phyloP scores from a whole-genome alignment of 2,113 vertebrate species.

The Heterocephalus glaber region DNA sequence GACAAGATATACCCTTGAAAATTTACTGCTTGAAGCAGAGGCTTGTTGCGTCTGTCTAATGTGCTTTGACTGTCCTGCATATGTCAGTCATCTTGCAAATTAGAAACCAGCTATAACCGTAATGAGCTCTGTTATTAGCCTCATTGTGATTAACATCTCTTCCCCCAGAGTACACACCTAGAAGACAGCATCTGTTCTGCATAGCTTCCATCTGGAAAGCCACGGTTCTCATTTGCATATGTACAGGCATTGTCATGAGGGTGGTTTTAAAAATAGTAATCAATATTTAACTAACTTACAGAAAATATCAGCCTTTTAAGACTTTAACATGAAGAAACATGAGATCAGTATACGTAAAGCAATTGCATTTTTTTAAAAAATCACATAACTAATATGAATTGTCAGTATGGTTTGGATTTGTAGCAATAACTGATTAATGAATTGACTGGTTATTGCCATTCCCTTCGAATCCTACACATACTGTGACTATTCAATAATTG shows the following conservation, averaged over 20 bases:
- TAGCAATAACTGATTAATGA: slow-evolving; percentile 52
- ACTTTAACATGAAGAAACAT: slow-evolving; percentile 25
- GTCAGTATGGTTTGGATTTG: slow-evolving; percentile 71
- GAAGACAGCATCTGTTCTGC: background rate
- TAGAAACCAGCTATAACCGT: slow-evolving; percentile 13
- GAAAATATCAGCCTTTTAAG: slow-evolving; percentile 76
- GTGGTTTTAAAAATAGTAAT: slow-evolving; percentile 62
- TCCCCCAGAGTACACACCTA: background rate
- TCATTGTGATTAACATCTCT: slow-evolving; percentile 51
- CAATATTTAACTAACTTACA: slow-evolving; percentile 65
- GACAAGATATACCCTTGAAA: background rate
- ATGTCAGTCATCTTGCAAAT: slow-evolving; percentile 29
- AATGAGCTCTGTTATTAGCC: background rate
- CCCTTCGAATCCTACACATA: background rate
- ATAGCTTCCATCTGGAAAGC: slow-evolving; percentile 42
- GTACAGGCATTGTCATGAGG: slow-evolving; percentile 43
- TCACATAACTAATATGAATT: slow-evolving; percentile 65
- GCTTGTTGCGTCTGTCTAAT: background rate
- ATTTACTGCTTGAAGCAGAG: background rate
- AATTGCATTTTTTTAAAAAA: background rate
- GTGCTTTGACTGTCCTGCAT: background rate
- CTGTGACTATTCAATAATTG: background rate
- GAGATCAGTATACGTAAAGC: background rate
- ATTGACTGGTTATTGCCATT: background rate
- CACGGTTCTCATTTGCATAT: slow-evolving; percentile 27